Evolutionary conservation across 2,888 invertebrate genomes (phyloP), one percentile per base, ranked within the genome.

Genomic region (Carpatolechia fugitivella): DNA sequence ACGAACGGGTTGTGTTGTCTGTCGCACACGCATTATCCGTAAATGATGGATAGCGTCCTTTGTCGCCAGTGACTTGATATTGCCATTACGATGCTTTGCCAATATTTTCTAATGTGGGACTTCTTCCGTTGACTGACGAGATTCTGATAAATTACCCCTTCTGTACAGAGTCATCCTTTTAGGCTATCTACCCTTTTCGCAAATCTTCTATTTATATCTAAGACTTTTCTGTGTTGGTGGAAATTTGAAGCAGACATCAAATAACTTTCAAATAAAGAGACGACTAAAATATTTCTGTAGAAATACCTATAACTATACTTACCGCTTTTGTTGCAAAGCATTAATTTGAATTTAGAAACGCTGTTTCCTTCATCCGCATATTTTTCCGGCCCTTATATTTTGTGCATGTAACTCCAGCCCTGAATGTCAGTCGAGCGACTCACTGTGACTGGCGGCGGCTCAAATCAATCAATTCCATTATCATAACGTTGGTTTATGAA

Each of bases 401-500:
- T n/a, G n/a, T n/a, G n/a, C n/a, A n/a, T n/a, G n/a, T n/a, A n/a
- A n/a, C n/a, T n/a, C n/a, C n/a, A n/a, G n/a, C n/a, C 24, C 24
- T 24, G 6, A 8, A 33, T 2, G n/a, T n/a, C n/a, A 33, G 33
- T n/a, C 13, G n/a, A 20, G 24, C 33, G 41, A 46, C 20, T 44
- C 44, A 44, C 16, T 38, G 51, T 54, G 58, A 76, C 71, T 72
- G 38, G 53, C 14, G 41, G 29, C 24, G 14, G 56, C 63, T 68
- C 67, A 73, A 24, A 78, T 78, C 75, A 77, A 78, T 80, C 79
- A 73, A 78, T 74, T 80, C 74, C 74, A 83, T 84, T 83, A 81
- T 69, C 85, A 85, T 82, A 82, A 75, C 80, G 75, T 75, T 68
- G 75, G 73, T 76, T 76, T 84, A 80, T 80, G 78, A 79, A 81